phyloP scores from a whole-genome alignment of 1,140 invertebrate genomes.

The Microvelia longipes region DNA sequence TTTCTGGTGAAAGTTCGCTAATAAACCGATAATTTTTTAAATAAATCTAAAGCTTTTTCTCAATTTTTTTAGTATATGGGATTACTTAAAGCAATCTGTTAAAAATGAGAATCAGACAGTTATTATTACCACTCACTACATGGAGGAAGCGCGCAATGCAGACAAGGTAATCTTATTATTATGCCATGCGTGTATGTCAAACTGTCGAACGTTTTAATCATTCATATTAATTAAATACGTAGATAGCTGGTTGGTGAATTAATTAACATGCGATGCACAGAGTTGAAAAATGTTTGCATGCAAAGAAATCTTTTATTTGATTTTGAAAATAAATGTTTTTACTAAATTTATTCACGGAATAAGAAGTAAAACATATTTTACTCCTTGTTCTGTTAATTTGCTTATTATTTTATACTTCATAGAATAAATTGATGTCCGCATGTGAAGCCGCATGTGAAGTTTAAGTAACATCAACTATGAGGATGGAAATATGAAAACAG shows the following conservation, averaged over 20 bases:
- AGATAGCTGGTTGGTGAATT: not conserved
- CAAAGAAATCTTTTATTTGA: not conserved
- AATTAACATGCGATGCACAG: not conserved
- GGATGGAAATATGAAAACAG: too few species aligned
- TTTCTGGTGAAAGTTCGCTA: not conserved
- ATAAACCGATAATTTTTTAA: not conserved
- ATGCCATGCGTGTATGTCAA: too few species aligned
- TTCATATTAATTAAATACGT: not conserved
- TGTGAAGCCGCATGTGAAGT: too few species aligned
- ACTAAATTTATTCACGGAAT: not conserved
- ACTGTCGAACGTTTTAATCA: not conserved
- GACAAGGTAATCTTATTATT: constrained; percentile 29
- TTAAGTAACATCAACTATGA: too few species aligned
- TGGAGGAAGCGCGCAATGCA: constrained; percentile 75
- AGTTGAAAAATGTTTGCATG: not conserved
- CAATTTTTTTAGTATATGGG: constrained; percentile 58
- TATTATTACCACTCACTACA: constrained; percentile 88
- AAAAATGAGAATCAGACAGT: constrained; percentile 44
- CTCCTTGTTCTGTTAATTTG: too few species aligned
- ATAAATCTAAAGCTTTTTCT: not conserved
- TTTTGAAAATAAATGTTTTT: not conserved
- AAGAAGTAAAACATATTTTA: too few species aligned
- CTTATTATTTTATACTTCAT: too few species aligned
- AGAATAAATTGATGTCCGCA: too few species aligned
- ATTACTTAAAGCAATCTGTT: constrained; percentile 59